Base-by-base conservation (phyloP, 2,113 vertebrate genomes). In the Marmota flaviventris region DNA sequence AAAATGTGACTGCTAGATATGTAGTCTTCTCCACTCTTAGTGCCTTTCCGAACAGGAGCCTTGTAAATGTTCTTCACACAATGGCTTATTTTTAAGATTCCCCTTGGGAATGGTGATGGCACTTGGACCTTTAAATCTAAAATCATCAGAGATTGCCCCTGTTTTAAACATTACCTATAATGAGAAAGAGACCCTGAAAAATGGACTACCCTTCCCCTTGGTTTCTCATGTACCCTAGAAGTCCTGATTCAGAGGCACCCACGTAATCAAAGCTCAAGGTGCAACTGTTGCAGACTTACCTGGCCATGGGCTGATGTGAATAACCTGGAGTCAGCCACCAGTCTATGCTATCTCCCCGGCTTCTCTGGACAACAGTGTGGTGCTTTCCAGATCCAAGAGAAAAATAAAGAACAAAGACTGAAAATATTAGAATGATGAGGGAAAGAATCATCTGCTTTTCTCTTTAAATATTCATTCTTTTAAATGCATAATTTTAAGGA, bases 1-100 rank as follows among this genome's bases (percentile, higher is more conserved):
- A 39, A 45, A 65, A 29, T 45, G 39, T 85, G 72, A 32, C 88
- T 85, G 37, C 51, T 77, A 94, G 56, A 27, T 24, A n/a, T 56
- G 45, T 29, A 51, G 45, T 81, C 82, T n/a, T 77, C 90, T 91
- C 86, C 56, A 32, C 65, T 79, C 51, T 4, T 37, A 89, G 34
- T 14, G 17, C n/a, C 73, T 69, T 92, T 91, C 4, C 53, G 2
- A 51, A 51, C 53, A 25, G 34, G 61, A 94, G 67, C 20, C 56
- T 81, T 75, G 13, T 32, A 39, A 72, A 81, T 32, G 34, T 79
- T 92, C 76, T 81, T 63, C 2, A 8, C 73, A 22, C 42, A 83
- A 95, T 89, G 91, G 61, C 29, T 63, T 88, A 7, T 53, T 76
- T 89, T 82, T 76, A 96, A 92, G 72, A n/a, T 48, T 84, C 51